Conservation (phyloP, 2,888 invertebrate genomes). For the Cerastoderma edule region DNA sequence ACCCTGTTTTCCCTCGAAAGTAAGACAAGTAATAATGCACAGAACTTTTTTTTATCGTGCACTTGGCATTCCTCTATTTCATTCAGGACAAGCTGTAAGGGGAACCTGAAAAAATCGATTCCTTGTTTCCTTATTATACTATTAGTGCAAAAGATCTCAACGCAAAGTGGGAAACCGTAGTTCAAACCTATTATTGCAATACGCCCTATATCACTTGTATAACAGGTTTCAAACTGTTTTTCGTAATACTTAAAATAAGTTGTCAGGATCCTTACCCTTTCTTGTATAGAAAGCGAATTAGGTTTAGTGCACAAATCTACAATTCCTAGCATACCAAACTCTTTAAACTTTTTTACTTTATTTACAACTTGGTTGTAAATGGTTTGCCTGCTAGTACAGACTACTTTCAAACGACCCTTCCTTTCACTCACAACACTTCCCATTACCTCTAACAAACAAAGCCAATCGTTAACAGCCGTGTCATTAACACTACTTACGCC, state of each 20-base stretch:
- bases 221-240: neutral
- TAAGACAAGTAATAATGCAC: slow-evolving; percentile 11
- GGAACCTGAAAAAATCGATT: slow-evolving; percentile 27
- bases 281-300: neutral
- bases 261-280: slow-evolving; percentile 16
- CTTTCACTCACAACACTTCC: slow-evolving; percentile 2
- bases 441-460: slow-evolving; percentile 17
- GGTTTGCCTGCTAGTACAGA: slow-evolving; percentile 25
- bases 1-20: neutral
- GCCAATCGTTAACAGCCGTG: slow-evolving; percentile 26
- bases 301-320: slow-evolving; percentile 23
- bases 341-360: slow-evolving; percentile 10
- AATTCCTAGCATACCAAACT: neutral
- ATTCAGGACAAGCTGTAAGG: slow-evolving; percentile 15
- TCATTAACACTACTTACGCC: slow-evolving; percentile 32
- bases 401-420: slow-evolving; percentile 25
- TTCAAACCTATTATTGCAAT: neutral
- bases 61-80: slow-evolving; percentile 26
- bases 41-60: slow-evolving; percentile 20
- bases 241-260: slow-evolving; percentile 28
- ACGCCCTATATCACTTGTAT: neutral
- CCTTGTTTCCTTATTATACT: slow-evolving; percentile 8
- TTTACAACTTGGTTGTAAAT: slow-evolving; percentile 12
- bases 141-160: slow-evolving; percentile 38
- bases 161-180: slow-evolving; percentile 43